phyloP scores from a whole-genome alignment of 2,888 invertebrate genomes.

The Ochropacha duplaris region DNA sequence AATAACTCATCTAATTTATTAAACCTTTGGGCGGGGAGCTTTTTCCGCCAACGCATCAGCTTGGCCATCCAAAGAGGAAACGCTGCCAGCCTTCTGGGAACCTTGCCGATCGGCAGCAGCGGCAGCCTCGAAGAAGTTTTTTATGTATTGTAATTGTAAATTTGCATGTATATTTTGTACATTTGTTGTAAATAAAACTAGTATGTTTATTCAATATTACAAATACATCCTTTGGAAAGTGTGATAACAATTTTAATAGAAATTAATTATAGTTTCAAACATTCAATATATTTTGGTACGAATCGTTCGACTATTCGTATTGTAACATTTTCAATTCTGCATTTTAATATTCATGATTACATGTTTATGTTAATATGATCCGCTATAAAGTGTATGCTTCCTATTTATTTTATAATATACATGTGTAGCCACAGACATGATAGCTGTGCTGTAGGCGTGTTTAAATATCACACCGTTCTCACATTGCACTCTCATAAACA shows the following conservation, averaged over 20 bases:
- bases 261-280: background rate
- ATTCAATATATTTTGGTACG: background rate
- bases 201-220: no score
- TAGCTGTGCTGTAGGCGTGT: conserved; percentile 32
- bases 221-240: no score
- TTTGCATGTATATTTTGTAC: no score
- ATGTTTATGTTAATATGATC: background rate
- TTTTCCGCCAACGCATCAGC: no score
- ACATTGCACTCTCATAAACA: conserved; percentile 30
- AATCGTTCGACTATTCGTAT: background rate
- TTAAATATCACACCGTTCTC: conserved; percentile 45
- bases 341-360: background rate
- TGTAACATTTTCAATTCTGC: background rate
- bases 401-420: background rate
- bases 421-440: background rate
- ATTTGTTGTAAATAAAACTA: no score
- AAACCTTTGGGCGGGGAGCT: no score
- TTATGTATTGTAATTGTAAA: no score
- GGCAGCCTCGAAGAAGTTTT: no score
- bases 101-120: no score
- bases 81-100: no score
- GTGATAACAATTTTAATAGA: background rate
- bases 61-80: no score
- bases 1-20: no score
- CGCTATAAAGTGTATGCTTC: background rate